A percentile compares a stretch with the other conserved stretches of the same genome.
Conservation (phyloP, 2,797 vertebrate species). For the Lagorchestes hirsutus region DNA sequence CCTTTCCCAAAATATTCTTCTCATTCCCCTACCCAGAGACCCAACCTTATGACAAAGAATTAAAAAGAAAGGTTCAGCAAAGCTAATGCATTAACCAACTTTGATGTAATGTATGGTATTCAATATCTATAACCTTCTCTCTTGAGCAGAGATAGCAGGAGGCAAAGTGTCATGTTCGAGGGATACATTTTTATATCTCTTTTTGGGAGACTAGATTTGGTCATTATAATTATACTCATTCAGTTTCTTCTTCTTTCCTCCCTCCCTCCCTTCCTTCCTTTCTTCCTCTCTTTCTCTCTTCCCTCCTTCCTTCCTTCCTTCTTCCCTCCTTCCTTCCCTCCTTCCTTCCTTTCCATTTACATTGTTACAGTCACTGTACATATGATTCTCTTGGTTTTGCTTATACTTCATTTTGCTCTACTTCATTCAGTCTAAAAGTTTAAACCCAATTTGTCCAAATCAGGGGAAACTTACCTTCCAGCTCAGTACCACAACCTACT, state of each 20-base stretch:
- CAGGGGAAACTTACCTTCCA: neutral
- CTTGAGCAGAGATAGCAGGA: neutral
- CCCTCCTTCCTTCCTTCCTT: too few species aligned
- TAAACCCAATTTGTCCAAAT: neutral
- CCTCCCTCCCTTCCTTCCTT: too few species aligned
- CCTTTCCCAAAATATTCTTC: neutral
- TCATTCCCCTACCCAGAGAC: neutral
- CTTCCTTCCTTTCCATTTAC: neutral
- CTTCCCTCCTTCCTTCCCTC: fast-evolving
- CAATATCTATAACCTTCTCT: neutral
- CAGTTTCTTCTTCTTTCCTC: neutral
- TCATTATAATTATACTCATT: neutral
- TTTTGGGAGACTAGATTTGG: neutral
- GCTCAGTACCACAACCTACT: neutral
- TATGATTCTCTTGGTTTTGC: neutral
- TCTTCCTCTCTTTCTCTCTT: fast-evolving
- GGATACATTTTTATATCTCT: neutral
- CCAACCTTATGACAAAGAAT: neutral
- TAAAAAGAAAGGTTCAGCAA: neutral
- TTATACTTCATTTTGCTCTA: neutral
- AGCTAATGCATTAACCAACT: neutral
- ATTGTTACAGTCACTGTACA: neutral
- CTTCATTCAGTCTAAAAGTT: neutral
- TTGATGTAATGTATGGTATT: neutral
- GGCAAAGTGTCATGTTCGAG: neutral